Base-by-base conservation (phyloP, 1,140 invertebrate species). In the Hycleus phaleratus region DNA sequence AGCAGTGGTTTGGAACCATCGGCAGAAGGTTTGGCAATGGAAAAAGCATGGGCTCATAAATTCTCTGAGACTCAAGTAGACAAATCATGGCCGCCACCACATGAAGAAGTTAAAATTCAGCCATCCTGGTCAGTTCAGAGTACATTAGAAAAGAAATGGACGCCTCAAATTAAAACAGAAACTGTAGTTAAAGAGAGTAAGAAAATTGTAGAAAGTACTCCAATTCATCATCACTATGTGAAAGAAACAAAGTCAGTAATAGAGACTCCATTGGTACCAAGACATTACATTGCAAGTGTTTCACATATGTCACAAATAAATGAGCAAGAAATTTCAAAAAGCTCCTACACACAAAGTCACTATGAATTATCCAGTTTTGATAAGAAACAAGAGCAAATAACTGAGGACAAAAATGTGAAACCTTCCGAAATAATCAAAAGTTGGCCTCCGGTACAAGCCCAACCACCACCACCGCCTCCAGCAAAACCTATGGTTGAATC, bases 11-110 rank as follows among this genome's bases (percentile, higher is more conserved):
- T 32, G 32, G 65, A 67, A 58, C 79, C 79, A 4, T 80, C 80
- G 42, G 73, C 73, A 0, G 79, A 82, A 65, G 81, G 68, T 0
- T 46, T 82, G 49, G 70, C 75, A 11, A 83, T 84, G 81, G 82
- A 84, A 64, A 83, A 82, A 71, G 73, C 77, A 2, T 83, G 82
- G 81, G 75, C 78, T 10, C 80, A 80, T 49, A 82, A 81, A 65
- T 72, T 70, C 46, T 51, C 73, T 0, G 77, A 79, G 6, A 69
- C 74, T 4, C 70, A 70, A 48, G 38, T 68, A n/a, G 74, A 78
- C 55, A 78, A 76, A 56, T 74, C 75, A 1, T 82, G 81, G 80
- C 79, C 79, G 11, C 75, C 74, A 49, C 55, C 67, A 59, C 11
- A 56, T n/a, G 65, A 71, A 55, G 64, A 64, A 50, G 57, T 66